Evolutionary conservation across 1,140 invertebrate genomes (phyloP).

Genomic region (Parapsyche elsis): DNA sequence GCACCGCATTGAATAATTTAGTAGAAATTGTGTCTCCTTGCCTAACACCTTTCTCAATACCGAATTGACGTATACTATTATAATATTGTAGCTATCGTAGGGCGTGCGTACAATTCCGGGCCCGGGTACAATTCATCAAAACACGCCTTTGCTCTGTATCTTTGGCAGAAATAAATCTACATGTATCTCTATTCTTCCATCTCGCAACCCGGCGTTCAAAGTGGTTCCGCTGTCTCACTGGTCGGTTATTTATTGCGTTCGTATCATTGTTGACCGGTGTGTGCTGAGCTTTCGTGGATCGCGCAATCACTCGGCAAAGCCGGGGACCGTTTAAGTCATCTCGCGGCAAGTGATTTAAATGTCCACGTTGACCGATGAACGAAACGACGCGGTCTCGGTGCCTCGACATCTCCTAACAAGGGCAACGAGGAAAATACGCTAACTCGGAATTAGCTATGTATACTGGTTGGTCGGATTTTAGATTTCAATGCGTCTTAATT

Average conservation of each 20-base stretch:
- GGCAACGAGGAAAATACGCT: too few relatives aligned
- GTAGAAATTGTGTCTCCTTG: too few relatives aligned
- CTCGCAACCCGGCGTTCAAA: constrained; percentile 35
- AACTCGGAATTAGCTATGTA: too few relatives aligned
- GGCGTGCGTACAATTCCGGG: constrained; percentile 28
- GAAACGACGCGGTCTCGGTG: background rate
- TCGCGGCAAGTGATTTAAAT: constrained; percentile 40
- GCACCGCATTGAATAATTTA: too few relatives aligned
- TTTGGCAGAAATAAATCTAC: constrained; percentile 49
- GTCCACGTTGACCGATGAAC: constrained; percentile 14
- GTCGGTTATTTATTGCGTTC: constrained; percentile 40
- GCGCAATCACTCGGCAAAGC: constrained; percentile 19
- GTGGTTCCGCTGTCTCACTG: constrained; percentile 27
- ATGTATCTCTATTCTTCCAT: constrained; percentile 47
- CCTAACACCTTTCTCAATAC: too few relatives aligned
- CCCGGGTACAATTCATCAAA: constrained; percentile 48
- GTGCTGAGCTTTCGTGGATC: constrained; percentile 36
- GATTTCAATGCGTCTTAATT: too few relatives aligned
- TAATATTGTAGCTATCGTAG: constrained; percentile 31
- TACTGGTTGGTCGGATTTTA: too few relatives aligned
- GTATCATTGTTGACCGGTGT: constrained; percentile 38
- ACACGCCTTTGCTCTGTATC: constrained; percentile 44
- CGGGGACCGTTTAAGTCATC: constrained; percentile 39
- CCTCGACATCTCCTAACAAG: too few relatives aligned
- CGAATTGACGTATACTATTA: background rate